Evolutionary conservation across 2,888 invertebrate species (phyloP), one percentile per base, ranked within the genome.

Genomic region (Scaeva pyrastri): DNA sequence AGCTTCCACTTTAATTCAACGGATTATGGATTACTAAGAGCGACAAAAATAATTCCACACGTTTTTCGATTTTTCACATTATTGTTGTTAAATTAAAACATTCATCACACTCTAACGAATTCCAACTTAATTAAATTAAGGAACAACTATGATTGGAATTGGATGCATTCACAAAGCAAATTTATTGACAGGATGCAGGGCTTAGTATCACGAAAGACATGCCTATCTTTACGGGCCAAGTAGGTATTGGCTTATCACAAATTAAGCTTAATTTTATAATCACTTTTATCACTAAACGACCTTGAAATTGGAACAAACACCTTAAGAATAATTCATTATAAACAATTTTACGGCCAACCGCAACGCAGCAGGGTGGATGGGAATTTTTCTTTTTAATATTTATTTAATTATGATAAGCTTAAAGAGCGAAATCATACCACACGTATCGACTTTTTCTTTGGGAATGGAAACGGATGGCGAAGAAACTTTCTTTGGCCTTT

Each of bases 401-500:
- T 68, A 36, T 45, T 39, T 45, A 64, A 48, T 11, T 12, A 56
- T n/a, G 11, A 21, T 45, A n/a, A 23, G 19, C 21, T 43, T 45
- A 31, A 50, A n/a, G 5, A 31, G 50, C 39, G 45, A 19, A 62
- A 84, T 78, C 75, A 50, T 41, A 85, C 85, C 76, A 62, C 31
- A 68, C 73, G n/a, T 12, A 12, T n/a, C 76, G 68, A 85, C 52
- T 72, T 76, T 81, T 81, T 66, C 48, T 48, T 45, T 21, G 31
- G 64, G 45, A 81, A 76, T 45, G 62, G 73, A 73, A 80, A 68
- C 8, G 31, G 31, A 7, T 76, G 84, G 56, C 45, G 48, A 77
- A 16, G 62, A 45, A 80, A 85, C 80, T 85, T 85, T 85, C 85
- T 72, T 81, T 55, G 39, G 14, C 80, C 85, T 72, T 81, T 55